phyloP scores from a whole-genome alignment of 2,113 vertebrate genomes.

The Choloepus hoffmanni region DNA sequence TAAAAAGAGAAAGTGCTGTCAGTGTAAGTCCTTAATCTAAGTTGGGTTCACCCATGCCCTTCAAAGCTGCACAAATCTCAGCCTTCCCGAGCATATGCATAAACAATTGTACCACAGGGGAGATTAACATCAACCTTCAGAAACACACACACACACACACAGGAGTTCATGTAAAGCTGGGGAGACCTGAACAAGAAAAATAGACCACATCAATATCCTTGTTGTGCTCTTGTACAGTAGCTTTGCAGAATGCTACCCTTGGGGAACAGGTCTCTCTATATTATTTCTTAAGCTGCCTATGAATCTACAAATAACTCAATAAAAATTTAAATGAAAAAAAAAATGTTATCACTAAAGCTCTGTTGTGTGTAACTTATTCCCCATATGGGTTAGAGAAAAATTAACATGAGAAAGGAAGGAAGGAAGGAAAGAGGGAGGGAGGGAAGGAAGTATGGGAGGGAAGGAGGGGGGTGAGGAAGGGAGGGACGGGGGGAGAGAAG shows the following conservation, averaged over 20 bases:
- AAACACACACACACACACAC: not conserved
- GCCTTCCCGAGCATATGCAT: not conserved
- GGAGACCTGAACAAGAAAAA: not conserved
- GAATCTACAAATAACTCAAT: conserved; percentile 32
- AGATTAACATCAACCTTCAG: conserved; percentile 28
- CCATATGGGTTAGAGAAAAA: not conserved
- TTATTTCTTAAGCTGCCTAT: not conserved
- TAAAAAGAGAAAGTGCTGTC: not conserved
- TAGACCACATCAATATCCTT: not conserved
- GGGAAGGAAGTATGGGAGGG: not conserved
- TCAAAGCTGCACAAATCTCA: conserved; percentile 30
- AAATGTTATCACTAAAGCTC: not conserved
- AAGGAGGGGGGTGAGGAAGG: not conserved
- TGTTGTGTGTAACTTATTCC: not conserved
- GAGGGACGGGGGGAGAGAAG: not conserved
- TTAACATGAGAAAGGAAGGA: not conserved
- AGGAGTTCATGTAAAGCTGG: not conserved
- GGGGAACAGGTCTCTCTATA: not conserved
- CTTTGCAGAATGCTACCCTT: conserved; percentile 29
- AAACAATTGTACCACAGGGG: not conserved
- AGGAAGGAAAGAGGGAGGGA: not conserved
- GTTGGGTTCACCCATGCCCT: not conserved
- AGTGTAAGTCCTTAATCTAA: conserved; percentile 8
- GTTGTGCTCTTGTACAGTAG: not conserved
- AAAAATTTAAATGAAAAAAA: not conserved